phyloP scores from a whole-genome alignment of 1,140 invertebrate species.

The Heliothis virescens region DNA sequence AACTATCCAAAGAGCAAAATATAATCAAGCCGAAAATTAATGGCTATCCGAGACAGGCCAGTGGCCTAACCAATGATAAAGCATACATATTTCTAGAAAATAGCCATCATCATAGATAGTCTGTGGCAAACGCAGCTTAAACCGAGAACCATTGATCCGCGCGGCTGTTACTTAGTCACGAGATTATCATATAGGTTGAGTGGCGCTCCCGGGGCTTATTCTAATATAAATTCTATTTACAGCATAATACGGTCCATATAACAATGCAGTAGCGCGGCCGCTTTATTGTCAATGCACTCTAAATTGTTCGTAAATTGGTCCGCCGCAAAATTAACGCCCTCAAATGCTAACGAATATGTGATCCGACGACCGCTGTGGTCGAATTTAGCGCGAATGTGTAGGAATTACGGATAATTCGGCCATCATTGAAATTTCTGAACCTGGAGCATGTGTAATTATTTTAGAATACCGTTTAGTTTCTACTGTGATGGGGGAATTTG shows the following conservation, averaged over 20 bases:
- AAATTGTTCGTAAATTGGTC: constrained; percentile 47
- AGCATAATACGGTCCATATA: constrained; percentile 10
- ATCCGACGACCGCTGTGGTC: constrained; percentile 40
- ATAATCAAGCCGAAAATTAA: too few species aligned
- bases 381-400: constrained; percentile 49
- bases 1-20: too few species aligned
- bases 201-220: not conserved
- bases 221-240: constrained; percentile 21
- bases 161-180: too few species aligned
- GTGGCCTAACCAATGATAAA: too few species aligned
- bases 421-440: constrained; percentile 40
- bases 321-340: constrained; percentile 50
- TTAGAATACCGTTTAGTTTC: constrained; percentile 14
- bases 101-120: too few species aligned
- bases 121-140: too few species aligned
- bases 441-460: constrained; percentile 36
- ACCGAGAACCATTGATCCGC: too few species aligned
- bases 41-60: too few species aligned
- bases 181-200: too few species aligned
- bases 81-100: too few species aligned
- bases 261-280: not conserved
- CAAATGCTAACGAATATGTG: constrained; percentile 55
- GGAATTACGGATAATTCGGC: constrained; percentile 36
- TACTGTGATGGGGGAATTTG: not conserved
- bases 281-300: constrained; percentile 39